Conservation (phyloP, 2,888 invertebrate species). For the Drosophila greeni region DNA sequence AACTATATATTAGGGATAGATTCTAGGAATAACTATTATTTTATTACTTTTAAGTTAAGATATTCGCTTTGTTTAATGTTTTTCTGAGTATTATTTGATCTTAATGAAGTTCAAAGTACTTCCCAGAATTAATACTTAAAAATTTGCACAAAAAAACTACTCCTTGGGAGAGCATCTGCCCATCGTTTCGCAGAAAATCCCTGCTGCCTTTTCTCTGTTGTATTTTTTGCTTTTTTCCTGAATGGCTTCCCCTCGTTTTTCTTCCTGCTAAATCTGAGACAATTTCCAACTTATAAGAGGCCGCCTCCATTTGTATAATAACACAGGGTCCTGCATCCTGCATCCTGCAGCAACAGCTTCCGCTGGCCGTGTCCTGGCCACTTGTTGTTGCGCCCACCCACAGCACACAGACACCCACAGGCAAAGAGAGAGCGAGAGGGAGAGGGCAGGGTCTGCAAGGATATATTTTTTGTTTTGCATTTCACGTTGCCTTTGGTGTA, state of each 20-base stretch:
- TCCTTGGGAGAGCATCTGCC: conserved; percentile 19
- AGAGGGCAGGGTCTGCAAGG: background rate
- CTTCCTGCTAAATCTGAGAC: conserved; percentile 63
- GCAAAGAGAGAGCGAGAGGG: background rate
- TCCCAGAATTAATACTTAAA: conserved; percentile 8
- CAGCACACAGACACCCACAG: background rate
- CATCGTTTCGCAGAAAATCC: conserved; percentile 13
- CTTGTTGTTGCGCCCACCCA: conserved; percentile 58
- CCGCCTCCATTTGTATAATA: conserved; percentile 66
- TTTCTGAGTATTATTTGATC: no score
- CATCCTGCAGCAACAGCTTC: conserved; percentile 43
- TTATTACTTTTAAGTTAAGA: no score
- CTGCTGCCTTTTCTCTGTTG: background rate
- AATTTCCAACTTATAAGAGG: conserved; percentile 63
- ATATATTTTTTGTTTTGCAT: conserved; percentile 41
- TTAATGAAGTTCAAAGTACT: conserved; percentile 2
- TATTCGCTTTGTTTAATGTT: no score
- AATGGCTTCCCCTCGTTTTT: conserved; percentile 23
- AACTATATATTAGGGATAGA: no score
- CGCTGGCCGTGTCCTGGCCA: conserved; percentile 52
- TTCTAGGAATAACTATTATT: no score
- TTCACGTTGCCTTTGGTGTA: conserved; percentile 53
- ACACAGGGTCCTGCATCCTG: conserved; percentile 56
- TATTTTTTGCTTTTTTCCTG: background rate
- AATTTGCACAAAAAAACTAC: background rate